Evolutionary conservation across 2,888 invertebrate species (phyloP).

Genomic region (Philaethria dido): DNA sequence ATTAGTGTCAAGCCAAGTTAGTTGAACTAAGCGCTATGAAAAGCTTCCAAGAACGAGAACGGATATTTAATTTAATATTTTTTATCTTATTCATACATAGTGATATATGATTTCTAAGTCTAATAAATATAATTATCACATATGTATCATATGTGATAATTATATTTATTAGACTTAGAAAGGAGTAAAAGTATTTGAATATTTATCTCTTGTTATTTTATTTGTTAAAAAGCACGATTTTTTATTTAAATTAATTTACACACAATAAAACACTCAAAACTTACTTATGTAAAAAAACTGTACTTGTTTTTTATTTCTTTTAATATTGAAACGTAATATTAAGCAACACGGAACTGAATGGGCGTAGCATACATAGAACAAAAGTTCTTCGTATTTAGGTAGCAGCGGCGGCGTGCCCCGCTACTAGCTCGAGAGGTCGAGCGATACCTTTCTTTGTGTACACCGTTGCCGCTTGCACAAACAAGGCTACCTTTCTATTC

Average conservation of each 20-base stretch:
- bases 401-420: constrained; percentile 1
- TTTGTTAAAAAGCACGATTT: neutral
- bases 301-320: neutral
- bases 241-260: neutral
- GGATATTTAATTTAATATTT: neutral
- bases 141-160: neutral
- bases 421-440: constrained; percentile 32
- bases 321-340: neutral
- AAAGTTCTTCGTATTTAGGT: constrained; percentile 28
- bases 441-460: constrained; percentile 50
- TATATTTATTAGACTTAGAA: neutral
- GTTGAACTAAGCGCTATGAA: neutral
- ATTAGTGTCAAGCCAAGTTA: neutral
- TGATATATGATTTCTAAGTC: too few species aligned
- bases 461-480: constrained; percentile 43
- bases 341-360: constrained; percentile 27
- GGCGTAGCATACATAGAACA: constrained; percentile 1
- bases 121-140: too few species aligned
- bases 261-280: neutral
- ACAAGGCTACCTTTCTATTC: constrained; percentile 53
- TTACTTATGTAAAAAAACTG: neutral
- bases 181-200: neutral
- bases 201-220: neutral
- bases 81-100: neutral
- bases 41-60: neutral